phyloP scores from a whole-genome alignment of 2,888 invertebrate genomes.

The Thysanoteuthis rhombus region DNA sequence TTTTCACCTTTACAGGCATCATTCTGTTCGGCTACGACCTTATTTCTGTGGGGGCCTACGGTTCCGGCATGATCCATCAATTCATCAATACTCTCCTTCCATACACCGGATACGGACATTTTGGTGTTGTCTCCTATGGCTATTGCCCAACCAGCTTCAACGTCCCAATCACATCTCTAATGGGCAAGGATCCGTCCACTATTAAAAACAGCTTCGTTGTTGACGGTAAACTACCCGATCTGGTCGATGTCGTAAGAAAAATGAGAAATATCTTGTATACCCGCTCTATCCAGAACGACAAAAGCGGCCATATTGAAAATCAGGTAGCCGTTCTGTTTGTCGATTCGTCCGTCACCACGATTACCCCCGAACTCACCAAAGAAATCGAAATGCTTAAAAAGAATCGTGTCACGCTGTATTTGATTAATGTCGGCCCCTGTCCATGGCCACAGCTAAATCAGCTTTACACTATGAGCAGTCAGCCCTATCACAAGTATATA shows the following conservation, averaged over 20 bases:
- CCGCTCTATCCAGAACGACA: not conserved
- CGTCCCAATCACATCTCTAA: constrained; percentile 19
- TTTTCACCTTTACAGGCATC: not conserved
- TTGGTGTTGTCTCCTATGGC: constrained; percentile 12
- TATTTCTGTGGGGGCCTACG: not conserved
- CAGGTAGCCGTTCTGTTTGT: not conserved
- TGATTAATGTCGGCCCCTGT: not conserved
- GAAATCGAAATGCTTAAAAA: not conserved
- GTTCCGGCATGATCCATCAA: constrained; percentile 1
- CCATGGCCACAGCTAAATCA: not conserved
- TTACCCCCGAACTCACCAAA: not conserved
- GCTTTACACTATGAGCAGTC: not conserved
- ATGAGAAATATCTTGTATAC: not conserved
- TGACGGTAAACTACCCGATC: not conserved
- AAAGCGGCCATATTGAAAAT: not conserved
- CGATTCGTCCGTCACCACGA: not conserved
- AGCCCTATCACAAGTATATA: not conserved
- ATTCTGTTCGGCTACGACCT: constrained; percentile 26
- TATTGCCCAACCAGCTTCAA: constrained; percentile 1
- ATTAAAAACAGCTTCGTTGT: not conserved
- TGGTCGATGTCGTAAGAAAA: not conserved
- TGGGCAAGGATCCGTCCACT: not conserved
- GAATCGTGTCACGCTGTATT: not conserved
- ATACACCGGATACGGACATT: not conserved
- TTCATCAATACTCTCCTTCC: constrained; percentile 22